Conservation (phyloP, 2,113 vertebrate species). For the Gambusia holbrooki region DNA sequence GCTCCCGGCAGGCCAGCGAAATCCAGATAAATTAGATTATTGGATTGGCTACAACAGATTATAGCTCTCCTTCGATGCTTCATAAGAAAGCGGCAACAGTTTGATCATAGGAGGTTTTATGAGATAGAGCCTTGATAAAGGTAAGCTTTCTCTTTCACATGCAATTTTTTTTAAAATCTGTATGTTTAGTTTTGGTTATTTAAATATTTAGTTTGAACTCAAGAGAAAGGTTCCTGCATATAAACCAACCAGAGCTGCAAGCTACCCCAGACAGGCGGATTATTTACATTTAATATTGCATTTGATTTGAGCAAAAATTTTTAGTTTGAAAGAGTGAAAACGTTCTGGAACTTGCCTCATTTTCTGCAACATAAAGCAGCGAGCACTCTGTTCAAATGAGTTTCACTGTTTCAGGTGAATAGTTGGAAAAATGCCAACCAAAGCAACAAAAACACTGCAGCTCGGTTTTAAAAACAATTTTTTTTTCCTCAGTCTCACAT, state of each 20-base stretch:
- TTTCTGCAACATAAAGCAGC: no score
- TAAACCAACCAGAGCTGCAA: background rate
- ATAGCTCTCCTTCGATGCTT: constrained; percentile 55
- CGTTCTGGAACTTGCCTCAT: no score
- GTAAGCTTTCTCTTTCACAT: constrained; percentile 45
- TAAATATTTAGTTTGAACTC: background rate
- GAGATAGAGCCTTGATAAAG: constrained; percentile 47
- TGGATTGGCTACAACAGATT: constrained; percentile 82
- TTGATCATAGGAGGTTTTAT: constrained; percentile 35
- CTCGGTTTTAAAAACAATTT: background rate
- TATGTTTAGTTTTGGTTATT: background rate
- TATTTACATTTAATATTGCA: background rate
- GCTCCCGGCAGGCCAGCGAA: constrained; percentile 42
- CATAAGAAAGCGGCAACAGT: constrained; percentile 45
- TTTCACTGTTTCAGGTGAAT: background rate
- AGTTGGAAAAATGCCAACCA: background rate
- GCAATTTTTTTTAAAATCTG: background rate
- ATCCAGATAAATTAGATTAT: constrained; percentile 78
- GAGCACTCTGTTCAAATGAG: background rate
- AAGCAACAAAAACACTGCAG: background rate
- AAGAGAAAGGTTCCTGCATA: background rate
- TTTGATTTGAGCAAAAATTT: background rate
- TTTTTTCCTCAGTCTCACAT: no score
- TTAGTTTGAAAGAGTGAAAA: no score
- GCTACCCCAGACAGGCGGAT: background rate